Conservation (phyloP, 2,888 invertebrate genomes). For the Hirtodrosophila confusa region DNA sequence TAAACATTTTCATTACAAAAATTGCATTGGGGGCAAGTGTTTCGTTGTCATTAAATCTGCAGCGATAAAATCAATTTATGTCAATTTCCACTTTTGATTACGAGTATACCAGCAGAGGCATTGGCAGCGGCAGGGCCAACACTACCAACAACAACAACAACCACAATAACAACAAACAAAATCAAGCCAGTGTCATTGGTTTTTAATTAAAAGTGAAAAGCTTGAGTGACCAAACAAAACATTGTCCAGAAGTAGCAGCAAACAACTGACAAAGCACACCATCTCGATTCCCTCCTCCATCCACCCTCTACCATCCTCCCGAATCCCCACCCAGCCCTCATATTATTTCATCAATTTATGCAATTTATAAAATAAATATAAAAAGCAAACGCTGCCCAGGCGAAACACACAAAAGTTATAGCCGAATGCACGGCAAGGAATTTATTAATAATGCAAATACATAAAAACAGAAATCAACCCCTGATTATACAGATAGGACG, state of each 20-base stretch:
- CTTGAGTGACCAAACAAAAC: slow-evolving; percentile 78
- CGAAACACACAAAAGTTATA: slow-evolving; percentile 51
- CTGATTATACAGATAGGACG: slow-evolving; percentile 77
- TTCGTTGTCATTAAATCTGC: slow-evolving; percentile 78
- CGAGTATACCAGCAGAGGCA: slow-evolving; percentile 39
- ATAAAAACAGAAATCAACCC: slow-evolving; percentile 79
- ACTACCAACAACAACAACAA: no score
- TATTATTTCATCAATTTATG: slow-evolving; percentile 74
- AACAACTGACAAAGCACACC: slow-evolving; percentile 18
- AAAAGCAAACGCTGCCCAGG: slow-evolving; percentile 48
- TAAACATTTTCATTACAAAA: slow-evolving; percentile 80
- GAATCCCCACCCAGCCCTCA: slow-evolving; percentile 31
- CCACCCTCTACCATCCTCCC: neutral
- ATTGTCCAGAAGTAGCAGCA: slow-evolving; percentile 44
- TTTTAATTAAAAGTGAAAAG: slow-evolving; percentile 75
- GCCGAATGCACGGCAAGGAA: slow-evolving; percentile 74
- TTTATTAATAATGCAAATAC: slow-evolving; percentile 80
- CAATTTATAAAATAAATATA: slow-evolving; percentile 80
- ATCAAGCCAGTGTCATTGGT: slow-evolving; percentile 65
- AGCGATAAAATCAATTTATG: slow-evolving; percentile 78
- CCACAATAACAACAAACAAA: slow-evolving; percentile 3
- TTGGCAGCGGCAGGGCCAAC: slow-evolving; percentile 19
- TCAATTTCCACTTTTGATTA: slow-evolving; percentile 76
- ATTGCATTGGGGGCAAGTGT: slow-evolving; percentile 74
- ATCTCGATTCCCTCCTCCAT: no score